Evolutionary conservation across 2,888 invertebrate genomes (phyloP), one percentile per base, ranked within the genome.

Genomic region (Drosophila infuscata): DNA sequence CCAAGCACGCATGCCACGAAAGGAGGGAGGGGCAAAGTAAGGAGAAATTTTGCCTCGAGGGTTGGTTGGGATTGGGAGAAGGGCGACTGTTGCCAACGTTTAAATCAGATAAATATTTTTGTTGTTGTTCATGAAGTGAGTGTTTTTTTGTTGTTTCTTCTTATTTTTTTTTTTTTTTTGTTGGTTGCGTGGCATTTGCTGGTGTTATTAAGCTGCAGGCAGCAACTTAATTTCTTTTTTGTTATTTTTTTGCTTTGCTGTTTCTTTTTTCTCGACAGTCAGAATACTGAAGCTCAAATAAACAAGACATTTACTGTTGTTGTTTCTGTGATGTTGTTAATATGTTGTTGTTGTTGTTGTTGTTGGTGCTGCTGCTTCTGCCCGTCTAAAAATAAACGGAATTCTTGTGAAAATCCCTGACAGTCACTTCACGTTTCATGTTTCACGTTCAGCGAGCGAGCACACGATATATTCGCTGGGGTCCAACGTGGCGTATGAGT

Each of bases 211-310:
- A 79, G 72, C 86, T 87, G 83, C 79, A 87, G 86, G 89, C 89
- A 81, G 88, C 83, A 89, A 89, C 86, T 89, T 89, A 87, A 89
- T 87, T 87, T 87, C 83, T 74, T 71, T 83, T 74, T 73, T 71
- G 59, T 52, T 64, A 35, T 53, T 58, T 61, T 65, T 36, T 67
- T 70, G 54, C 52, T 61, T 20, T 54, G 35, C n/a, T 41, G 59
- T 62, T 49, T 38, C 67, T 49, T 38, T 61, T 67, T 41, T 51
- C 49, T 36, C 51, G 33, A 25, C 46, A 67, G 70, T 68, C 66
- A 63, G 65, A 58, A 68, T 70, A 68, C 67, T 61, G 69, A 76
- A 79, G 67, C 72, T 66, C 68, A 81, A 87, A 78, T 84, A 84
- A 84, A 84, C 79, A 87, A 87, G 81, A 82, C 76, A 62, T 78